Evolutionary conservation across 2,113 vertebrate genomes (phyloP).

Genomic region (Scophthalmus maximus): DNA sequence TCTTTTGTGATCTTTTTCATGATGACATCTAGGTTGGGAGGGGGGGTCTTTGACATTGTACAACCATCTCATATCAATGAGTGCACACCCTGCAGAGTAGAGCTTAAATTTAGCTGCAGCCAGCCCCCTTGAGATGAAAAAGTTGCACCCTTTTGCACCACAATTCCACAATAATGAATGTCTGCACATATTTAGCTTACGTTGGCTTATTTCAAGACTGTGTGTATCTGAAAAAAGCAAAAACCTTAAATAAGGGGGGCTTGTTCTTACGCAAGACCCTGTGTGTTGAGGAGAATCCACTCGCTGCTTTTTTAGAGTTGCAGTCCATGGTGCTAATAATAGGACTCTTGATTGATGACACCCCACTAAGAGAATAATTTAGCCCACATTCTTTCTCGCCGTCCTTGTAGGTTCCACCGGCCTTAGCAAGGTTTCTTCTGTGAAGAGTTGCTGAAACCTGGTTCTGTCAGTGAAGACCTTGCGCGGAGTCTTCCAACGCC

Average conservation of each 20-base stretch:
- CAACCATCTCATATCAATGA: conserved; percentile 17
- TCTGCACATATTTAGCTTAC: conserved; percentile 61
- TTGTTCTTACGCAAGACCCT: conserved; percentile 48
- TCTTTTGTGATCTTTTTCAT: neutral
- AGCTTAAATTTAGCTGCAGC: conserved; percentile 61
- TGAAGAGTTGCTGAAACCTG: conserved; percentile 90
- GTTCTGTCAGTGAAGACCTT: conserved; percentile 77
- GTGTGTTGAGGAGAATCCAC: conserved; percentile 23
- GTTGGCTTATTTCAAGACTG: conserved; percentile 46
- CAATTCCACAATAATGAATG: conserved; percentile 71
- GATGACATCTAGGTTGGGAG: neutral
- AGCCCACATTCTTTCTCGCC: conserved; percentile 26
- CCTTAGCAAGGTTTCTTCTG: conserved; percentile 98
- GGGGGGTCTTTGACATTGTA: conserved; percentile 42
- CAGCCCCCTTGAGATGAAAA: conserved; percentile 50
- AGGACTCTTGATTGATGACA: conserved; percentile 65
- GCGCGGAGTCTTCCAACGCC: conserved; percentile 74
- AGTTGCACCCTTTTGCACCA: conserved; percentile 52
- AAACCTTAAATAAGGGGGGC: conserved; percentile 19
- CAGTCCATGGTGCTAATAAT: conserved; percentile 59
- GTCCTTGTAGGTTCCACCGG: conserved; percentile 91
- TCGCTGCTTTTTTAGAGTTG: conserved; percentile 26
- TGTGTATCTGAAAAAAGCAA: conserved; percentile 32
- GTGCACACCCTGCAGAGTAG: conserved; percentile 37
- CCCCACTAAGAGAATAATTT: neutral